Evolutionary conservation across 1,140 invertebrate species (phyloP), one percentile per base, ranked within the genome.

Genomic region (Acyrthosiphon pisum): DNA sequence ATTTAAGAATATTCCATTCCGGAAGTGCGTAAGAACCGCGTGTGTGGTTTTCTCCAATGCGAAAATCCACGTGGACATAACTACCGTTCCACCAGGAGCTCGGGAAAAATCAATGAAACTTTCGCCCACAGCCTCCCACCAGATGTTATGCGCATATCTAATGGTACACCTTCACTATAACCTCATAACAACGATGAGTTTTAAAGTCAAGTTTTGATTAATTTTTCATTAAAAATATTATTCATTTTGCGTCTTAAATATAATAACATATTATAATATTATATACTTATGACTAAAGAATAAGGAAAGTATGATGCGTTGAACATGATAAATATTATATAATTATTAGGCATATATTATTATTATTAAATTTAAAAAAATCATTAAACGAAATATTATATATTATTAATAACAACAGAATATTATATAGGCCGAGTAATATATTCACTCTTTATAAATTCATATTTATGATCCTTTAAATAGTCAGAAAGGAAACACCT

Each of bases 61-160:
- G 81, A 44, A 41, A 56, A 86, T 93, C 81, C 76, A 93, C 91
- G 91, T 93, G 91, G 91, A 53, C 22, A 53, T 86, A 56, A 4
- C 30, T 68, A 68, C 44, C 37, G 50, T 83, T 84, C 46, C 81
- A 93, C 81, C 35, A 35, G 35, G 23, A 41, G 48, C 91, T 92
- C n/a, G 90, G 44, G 22, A 86, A 84, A 93, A 93, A 93, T 93
- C 68, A 93, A 93, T 93, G 91, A 84, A 93, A 84, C 68, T 84
- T 86, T 93, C 91, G 37, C 91, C 91, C 91, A 84, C 91, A 84
- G 35, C 50, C 46, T 86, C 76, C 48, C 81, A 84, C 76, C n/a
- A 84, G 46, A 92, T 41, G 68, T 76, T 46, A 44, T 35, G 37
- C 35, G 90, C 60, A 22, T 26, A 30, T 90, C 88, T 41, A 41